phyloP scores from a whole-genome alignment of 1,140 invertebrate genomes.

The Bombus pascuorum region DNA sequence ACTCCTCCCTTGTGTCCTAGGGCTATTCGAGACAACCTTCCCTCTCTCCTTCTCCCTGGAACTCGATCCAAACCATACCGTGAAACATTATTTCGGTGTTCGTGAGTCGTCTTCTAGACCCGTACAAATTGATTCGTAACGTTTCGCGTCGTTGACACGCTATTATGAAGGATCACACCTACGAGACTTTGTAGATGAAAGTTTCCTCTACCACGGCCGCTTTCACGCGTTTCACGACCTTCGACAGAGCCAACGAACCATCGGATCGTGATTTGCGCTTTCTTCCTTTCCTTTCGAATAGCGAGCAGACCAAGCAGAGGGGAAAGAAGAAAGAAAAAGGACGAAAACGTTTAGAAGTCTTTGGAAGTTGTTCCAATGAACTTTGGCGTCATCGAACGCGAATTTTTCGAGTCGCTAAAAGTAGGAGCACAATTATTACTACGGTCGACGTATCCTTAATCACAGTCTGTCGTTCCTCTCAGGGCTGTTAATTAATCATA shows the following conservation, averaged over 20 bases:
- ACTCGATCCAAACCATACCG: not conserved
- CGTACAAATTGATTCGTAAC: slow-evolving; percentile 52
- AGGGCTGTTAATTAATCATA: slow-evolving; percentile 39
- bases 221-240: slow-evolving; percentile 28
- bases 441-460: slow-evolving; percentile 16
- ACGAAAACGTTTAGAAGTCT: not conserved
- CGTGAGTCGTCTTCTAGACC: not conserved
- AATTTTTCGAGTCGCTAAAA: not conserved
- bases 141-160: slow-evolving; percentile 51
- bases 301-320: not conserved
- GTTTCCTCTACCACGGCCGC: not conserved
- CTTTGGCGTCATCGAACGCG: not conserved
- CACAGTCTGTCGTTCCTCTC: slow-evolving; percentile 8
- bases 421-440: not conserved
- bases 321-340: not conserved
- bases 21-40: not conserved
- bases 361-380: not conserved
- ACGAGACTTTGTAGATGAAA: slow-evolving; percentile 17
- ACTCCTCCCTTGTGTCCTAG: slow-evolving; percentile 2
- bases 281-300: not conserved
- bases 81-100: slow-evolving; percentile 15
- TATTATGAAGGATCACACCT: slow-evolving; percentile 48
- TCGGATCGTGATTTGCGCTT: slow-evolving; percentile 35
- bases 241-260: not conserved
- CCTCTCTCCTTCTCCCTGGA: not conserved